These are phyloP conservation scores for Lithophane leautieri DNA, from an alignment of 2,888 invertebrate genomes.

Conservation along the genomic window DNA sequence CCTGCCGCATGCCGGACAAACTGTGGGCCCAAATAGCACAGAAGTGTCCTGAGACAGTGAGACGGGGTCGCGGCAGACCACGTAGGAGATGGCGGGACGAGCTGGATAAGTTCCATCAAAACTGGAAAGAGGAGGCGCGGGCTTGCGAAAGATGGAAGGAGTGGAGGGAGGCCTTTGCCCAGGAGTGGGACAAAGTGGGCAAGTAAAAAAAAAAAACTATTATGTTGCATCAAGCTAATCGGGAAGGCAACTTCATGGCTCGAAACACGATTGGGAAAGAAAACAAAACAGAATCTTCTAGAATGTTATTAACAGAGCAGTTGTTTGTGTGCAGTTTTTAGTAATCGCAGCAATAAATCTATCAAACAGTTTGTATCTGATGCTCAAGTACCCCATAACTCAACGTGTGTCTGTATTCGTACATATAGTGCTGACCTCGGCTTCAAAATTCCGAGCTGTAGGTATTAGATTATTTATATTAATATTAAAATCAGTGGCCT, in stretches of 20 bases:
- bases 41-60: too few relatives aligned
- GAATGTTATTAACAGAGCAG: not conserved
- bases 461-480: constrained; percentile 16
- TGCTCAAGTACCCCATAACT: constrained; percentile 12
- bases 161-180: too few relatives aligned
- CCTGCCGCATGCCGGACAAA: too few relatives aligned
- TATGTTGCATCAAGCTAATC: not conserved
- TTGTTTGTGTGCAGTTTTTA: not conserved
- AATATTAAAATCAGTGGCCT: constrained; percentile 7
- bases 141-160: too few relatives aligned
- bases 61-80: too few relatives aligned
- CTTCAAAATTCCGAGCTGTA: not conserved
- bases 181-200: too few relatives aligned
- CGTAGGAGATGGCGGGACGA: too few relatives aligned
- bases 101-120: too few relatives aligned
- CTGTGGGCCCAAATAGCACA: too few relatives aligned
- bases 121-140: too few relatives aligned
- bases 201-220: too few relatives aligned
- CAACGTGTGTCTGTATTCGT: not conserved
- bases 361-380: not conserved
- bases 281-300: not conserved
- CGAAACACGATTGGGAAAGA: constrained; percentile 6
- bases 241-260: not conserved
- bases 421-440: constrained; percentile 20
- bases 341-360: constrained; percentile 22